Base-by-base conservation (phyloP, 2,888 invertebrate genomes). In the Pseudanteris insignis region DNA sequence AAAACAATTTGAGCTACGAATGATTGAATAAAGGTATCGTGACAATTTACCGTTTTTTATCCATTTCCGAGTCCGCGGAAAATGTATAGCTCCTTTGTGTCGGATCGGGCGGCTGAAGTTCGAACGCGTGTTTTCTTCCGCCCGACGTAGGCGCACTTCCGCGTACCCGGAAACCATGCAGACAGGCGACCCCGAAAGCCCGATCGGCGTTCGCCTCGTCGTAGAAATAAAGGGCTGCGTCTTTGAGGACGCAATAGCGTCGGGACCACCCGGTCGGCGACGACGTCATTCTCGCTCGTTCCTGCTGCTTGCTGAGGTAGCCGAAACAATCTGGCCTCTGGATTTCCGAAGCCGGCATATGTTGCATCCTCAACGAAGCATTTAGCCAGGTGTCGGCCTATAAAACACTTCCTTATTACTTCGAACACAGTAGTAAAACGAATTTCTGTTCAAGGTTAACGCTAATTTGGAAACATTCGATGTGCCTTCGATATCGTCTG, bases 171-270 rank as follows among this genome's bases (percentile, higher is more conserved):
- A 95, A 96, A 40, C 96, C 96, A 80, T 96, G 96, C 32, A 97
- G 86, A 80, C 94, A 94, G 34, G 92, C 92, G 83, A 96, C 92
- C 54, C 96, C 96, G 80, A 94, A 90, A 65, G 96, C 94, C 76
- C 86, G 89, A 77, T 90, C 91, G 70, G 94, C 90, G 76, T 89
- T 91, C 2, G 89, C 89, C 77, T 94, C 94, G 68, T 89, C 89
- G 81, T 94, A 96, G 81, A 96, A 94, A 82, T 94, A 96, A 13
- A 96, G 85, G 70, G 94, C 94, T 30, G 95, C 96, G 79, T 96
- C 95, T 80, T 96, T 96, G 33, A 96, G 85, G 24, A 97, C 92
- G 83, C 95, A 96, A 82, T 94, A 96, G 43, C 94, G 86, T 73
- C 91, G 88, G 60, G 90, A 90, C 95, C 96, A 96, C 11, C 91